Evolutionary conservation across 2,113 vertebrate species (phyloP).

Genomic region (Atrichornis clamosus): DNA sequence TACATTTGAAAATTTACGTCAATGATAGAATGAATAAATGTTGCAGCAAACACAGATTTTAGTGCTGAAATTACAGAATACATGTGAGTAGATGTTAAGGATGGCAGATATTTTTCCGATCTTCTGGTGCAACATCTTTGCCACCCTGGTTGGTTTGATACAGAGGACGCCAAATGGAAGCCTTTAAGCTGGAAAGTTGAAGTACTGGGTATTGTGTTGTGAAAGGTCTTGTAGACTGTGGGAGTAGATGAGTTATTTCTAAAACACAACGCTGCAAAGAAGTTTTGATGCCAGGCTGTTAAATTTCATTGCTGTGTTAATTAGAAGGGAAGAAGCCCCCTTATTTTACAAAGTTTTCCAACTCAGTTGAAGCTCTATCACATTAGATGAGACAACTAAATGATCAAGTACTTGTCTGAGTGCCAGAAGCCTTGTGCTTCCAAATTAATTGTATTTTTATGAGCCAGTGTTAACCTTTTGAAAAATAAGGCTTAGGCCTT

Average conservation of each 20-base stretch:
- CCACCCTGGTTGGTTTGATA: background rate
- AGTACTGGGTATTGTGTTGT: background rate
- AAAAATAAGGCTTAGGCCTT: background rate
- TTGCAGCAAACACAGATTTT: background rate
- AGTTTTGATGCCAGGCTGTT: background rate
- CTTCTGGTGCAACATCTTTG: background rate
- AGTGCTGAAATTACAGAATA: background rate
- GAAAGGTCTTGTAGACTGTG: background rate
- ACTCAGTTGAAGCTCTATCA: background rate
- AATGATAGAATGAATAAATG: background rate
- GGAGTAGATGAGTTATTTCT: background rate
- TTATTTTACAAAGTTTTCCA: conserved; percentile 1
- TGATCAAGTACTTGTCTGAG: background rate
- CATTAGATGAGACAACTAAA: background rate
- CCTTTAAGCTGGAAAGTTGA: background rate
- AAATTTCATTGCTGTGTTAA: conserved; percentile 2
- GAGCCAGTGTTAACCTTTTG: background rate
- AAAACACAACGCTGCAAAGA: background rate
- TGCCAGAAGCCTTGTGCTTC: conserved; percentile 8
- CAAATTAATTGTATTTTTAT: background rate
- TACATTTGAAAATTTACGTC: background rate
- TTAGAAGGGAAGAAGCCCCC: conserved; percentile 1
- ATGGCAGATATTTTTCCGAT: background rate
- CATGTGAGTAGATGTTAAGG: background rate
- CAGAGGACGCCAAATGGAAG: background rate